Base-by-base conservation (phyloP, 2,797 vertebrate species). In the Mastacembelus armatus region DNA sequence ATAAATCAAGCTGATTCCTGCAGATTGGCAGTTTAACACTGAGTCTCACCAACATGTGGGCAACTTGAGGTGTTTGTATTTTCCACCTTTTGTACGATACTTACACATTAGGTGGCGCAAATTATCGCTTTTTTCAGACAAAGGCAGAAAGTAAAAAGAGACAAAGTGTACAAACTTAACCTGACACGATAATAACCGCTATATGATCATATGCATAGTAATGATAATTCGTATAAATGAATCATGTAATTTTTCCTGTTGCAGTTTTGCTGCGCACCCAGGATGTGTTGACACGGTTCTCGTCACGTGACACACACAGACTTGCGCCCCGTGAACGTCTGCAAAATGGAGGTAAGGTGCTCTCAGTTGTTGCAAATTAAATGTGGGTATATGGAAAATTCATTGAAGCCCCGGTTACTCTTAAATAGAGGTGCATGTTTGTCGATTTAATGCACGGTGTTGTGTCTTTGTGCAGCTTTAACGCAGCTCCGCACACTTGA, bases 311-410 rank as follows among this genome's bases (percentile, higher is more conserved):
- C 9, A 18, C 2, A 3, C 16, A 32, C 15, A n/a, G n/a, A 0
- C 32, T 77, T 48, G 36, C 44, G 65, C 16, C 65, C 6, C 40
- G n/a, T 42, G 39, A 47, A 66, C 47, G 47, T 67, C 86, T 80
- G 88, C 83, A 85, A 92, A 86, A 95, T 95, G 94, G 94, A 95
- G 93, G 94, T 95, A 77, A 92, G 85, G 10, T 11, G 15, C 27
- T 3, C 10, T 4, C 6, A 35, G 73, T 22, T 40, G 4, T 58
- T 64, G 33, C 52, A 60, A 42, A 54, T 43, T 4, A 52, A 61
- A 50, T 19, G 29, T 2, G 2, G 10, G 19, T 49, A 10, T 58
- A 6, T 42, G 4, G 5, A 1, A 12, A 40, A n/a, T 21, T 38
- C 10, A 15, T 0, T 0, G 3, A 48, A 8, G 2, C 9, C 1